phyloP scores from a whole-genome alignment of 2,797 vertebrate species.

The Centroberyx gerrardi region DNA sequence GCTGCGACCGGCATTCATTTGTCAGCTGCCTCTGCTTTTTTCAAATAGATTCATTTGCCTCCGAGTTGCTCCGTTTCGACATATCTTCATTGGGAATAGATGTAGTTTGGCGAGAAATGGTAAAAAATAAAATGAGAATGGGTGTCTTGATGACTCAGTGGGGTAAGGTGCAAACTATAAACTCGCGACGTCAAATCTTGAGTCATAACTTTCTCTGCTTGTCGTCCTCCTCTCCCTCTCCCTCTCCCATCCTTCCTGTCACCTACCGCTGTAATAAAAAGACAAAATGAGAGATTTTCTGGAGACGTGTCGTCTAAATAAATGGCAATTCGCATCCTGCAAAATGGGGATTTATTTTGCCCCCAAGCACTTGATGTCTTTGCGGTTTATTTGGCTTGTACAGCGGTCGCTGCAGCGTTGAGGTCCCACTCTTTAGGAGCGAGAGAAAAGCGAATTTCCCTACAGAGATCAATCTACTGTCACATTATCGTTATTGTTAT shows the following conservation, averaged over 20 bases:
- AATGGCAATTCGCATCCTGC: no score
- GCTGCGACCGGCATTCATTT: slow-evolving; percentile 45
- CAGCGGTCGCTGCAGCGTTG: no score
- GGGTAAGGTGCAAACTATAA: slow-evolving; percentile 31
- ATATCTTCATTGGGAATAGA: slow-evolving; percentile 13
- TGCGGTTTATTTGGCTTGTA: no score
- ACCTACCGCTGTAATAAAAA: slow-evolving; percentile 7
- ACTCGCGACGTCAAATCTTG: slow-evolving; percentile 45
- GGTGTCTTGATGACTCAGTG: slow-evolving; percentile 54
- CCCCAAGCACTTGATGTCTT: no score
- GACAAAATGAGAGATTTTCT: neutral
- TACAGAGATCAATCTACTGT: no score
- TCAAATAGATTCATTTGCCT: slow-evolving; percentile 57
- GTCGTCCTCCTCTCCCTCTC: neutral
- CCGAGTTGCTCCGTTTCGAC: slow-evolving; percentile 4
- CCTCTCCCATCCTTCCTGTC: slow-evolving; percentile 6
- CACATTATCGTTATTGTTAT: no score
- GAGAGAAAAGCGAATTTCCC: no score
- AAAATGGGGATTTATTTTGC: no score
- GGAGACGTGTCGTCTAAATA: neutral
- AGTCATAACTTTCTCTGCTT: slow-evolving; percentile 38
- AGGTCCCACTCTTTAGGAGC: no score
- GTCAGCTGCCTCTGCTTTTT: slow-evolving; percentile 48
- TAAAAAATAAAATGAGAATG: slow-evolving; percentile 43
- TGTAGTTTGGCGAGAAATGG: slow-evolving; percentile 43